Percentiles rank a stretch among this genome's conserved stretches.
Conservation (phyloP, 1,140 invertebrate genomes). For the Drosophila jambulina region DNA sequence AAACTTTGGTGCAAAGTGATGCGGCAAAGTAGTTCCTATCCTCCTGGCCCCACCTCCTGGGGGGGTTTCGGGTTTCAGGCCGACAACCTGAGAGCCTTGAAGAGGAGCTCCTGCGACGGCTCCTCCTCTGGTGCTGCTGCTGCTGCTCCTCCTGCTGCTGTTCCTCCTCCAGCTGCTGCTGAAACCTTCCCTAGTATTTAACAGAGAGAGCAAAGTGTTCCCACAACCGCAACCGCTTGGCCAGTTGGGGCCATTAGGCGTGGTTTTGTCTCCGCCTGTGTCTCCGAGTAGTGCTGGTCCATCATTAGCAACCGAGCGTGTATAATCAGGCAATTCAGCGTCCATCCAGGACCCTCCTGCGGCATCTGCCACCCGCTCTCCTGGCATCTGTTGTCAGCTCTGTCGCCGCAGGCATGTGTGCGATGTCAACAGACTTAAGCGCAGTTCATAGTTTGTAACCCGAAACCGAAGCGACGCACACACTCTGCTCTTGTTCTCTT, state of each 20-base stretch:
- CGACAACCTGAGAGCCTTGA: conserved; percentile 23
- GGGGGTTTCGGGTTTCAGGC: conserved; percentile 7
- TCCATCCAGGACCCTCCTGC: background rate
- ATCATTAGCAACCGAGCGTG: conserved; percentile 48
- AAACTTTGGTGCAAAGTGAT: conserved; percentile 35
- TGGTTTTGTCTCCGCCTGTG: conserved; percentile 15
- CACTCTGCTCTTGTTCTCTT: background rate
- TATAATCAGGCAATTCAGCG: conserved; percentile 51
- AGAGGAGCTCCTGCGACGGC: background rate
- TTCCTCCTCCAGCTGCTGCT: background rate
- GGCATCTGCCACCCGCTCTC: background rate
- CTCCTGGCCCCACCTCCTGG: background rate
- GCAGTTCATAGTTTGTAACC: conserved; percentile 49
- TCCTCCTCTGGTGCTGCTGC: background rate
- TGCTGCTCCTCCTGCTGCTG: background rate
- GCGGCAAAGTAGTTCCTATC: conserved; percentile 25
- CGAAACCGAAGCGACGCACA: conserved; percentile 28
- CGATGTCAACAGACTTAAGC: conserved; percentile 61
- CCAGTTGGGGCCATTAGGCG: conserved; percentile 42
- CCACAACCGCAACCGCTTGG: conserved; percentile 43
- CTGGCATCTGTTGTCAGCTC: background rate
- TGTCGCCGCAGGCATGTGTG: conserved; percentile 41
- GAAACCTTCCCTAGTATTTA: background rate
- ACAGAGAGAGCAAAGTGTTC: background rate
- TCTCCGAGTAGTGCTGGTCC: conserved; percentile 3